Percentiles rank a stretch among this genome's conserved stretches.
These are phyloP conservation scores for Drosophila melanogaster DNA, from an alignment of 1,140 invertebrate genomes.

Conservation along the genomic window DNA sequence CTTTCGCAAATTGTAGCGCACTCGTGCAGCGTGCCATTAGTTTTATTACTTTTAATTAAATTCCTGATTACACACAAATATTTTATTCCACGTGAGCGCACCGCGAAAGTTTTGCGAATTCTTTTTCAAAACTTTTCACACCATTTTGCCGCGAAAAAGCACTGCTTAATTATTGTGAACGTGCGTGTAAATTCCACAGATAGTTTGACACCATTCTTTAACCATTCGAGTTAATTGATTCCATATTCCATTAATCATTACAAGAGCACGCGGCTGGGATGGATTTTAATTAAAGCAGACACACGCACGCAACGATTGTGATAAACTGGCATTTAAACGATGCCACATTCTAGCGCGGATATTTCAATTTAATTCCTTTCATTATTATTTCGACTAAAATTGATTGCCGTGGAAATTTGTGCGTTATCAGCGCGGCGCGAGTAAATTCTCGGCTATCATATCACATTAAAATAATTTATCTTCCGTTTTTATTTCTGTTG, in stretches of 20 bases:
- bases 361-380: slow-evolving; percentile 62
- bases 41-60: slow-evolving; percentile 18
- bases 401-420: slow-evolving; percentile 47
- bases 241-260: slow-evolving; percentile 59
- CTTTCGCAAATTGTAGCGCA: neutral
- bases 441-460: slow-evolving; percentile 71
- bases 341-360: slow-evolving; percentile 22
- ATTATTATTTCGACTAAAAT: slow-evolving; percentile 52
- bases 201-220: slow-evolving; percentile 42
- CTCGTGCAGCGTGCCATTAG: neutral
- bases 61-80: slow-evolving; percentile 9
- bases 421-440: slow-evolving; percentile 35
- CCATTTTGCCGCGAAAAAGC: slow-evolving; percentile 17
- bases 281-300: slow-evolving; percentile 65
- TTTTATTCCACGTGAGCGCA: neutral
- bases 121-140: slow-evolving; percentile 36
- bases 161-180: slow-evolving; percentile 35
- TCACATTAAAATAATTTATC: slow-evolving; percentile 80
- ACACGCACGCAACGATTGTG: slow-evolving; percentile 47
- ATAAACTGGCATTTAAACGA: slow-evolving; percentile 57
- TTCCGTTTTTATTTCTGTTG: slow-evolving; percentile 38
- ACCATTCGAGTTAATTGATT: slow-evolving; percentile 54
- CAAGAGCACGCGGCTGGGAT: neutral
- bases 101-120: slow-evolving; percentile 19
- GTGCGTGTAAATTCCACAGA: slow-evolving; percentile 28